Base-by-base conservation (phyloP, 2,797 vertebrate genomes). In the Anomalospiza imberbis region DNA sequence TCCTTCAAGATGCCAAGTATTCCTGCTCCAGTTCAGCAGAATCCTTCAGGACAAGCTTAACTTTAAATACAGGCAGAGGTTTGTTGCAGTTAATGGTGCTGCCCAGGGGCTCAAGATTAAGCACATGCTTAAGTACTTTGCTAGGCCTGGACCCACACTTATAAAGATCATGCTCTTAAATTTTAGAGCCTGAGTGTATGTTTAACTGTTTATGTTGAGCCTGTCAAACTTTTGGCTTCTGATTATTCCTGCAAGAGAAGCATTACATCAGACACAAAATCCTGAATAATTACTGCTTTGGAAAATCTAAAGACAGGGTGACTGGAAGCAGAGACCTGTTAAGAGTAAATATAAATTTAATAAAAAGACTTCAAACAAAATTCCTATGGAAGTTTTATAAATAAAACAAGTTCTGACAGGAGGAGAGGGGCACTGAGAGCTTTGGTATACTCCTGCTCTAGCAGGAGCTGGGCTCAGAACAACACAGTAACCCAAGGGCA, bases 1-100 rank as follows among this genome's bases (percentile, higher is more conserved):
- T 92, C 89, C 92, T 81, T 72, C 47, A 50, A 88, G 78, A 75
- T 62, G 87, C 89, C 82, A 85, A 88, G 54, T 80, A 31, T 32
- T 90, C 74, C 90, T 58, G 71, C 82, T 91, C 78, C 68, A 32
- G 68, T 74, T 80, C 79, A 66, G 79, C 85, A 65, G 13, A 21
- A 80, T 85, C 91, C 89, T 94, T 60, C 94, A 93, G 85, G 72
- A 94, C 75, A 89, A 85, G 91, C 89, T 94, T 93, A 85, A 82
- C 63, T 93, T 82, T 42, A 95, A 82, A 80, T 61, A 83, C 47
- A 88, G 70, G 13, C 50, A 60, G 73, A 91, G 74, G 76, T 94
- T 47, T 90, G 58, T 66, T 90, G 61, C 71, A 90, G 67, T 86
- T 82, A 76, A 87, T 79, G 67, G 77, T 58, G 67, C 80, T 79